Percentiles rank a stretch among this genome's conserved stretches.
phyloP scores from a whole-genome alignment of 2,113 vertebrate genomes.

The Dolichallabes microphthalmus region DNA sequence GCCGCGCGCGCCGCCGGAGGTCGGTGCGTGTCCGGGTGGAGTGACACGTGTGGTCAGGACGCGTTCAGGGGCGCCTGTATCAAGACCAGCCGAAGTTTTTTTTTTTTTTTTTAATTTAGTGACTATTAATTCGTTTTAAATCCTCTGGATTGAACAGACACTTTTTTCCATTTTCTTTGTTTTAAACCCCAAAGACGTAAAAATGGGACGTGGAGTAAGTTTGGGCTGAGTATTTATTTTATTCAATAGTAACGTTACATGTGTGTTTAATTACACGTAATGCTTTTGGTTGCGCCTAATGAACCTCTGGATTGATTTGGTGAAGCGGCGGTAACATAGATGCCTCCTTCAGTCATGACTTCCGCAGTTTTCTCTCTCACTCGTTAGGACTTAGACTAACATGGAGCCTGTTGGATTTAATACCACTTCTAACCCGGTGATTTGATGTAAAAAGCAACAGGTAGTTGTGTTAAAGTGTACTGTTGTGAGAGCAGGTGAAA shows the following conservation, averaged over 20 bases:
- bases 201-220: slow-evolving; percentile 80
- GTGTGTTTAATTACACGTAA: background rate
- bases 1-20: slow-evolving; percentile 45
- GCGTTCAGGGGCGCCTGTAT: slow-evolving; percentile 39
- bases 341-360: slow-evolving; percentile 24
- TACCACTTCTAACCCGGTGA: too few relatives aligned
- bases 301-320: background rate
- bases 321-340: background rate
- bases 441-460: slow-evolving; percentile 18
- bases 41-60: slow-evolving; percentile 64
- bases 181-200: slow-evolving; percentile 41
- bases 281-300: background rate
- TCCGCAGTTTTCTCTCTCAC: slow-evolving; percentile 23
- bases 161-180: slow-evolving; percentile 49
- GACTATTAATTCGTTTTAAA: slow-evolving; percentile 54
- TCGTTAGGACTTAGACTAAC: background rate
- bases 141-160: slow-evolving; percentile 40
- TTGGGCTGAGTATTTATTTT: background rate
- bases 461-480: background rate
- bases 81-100: slow-evolving; percentile 1
- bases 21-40: slow-evolving; percentile 60
- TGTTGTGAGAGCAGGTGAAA: background rate
- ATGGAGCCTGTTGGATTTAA: background rate
- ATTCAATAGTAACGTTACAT: background rate
- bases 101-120: slow-evolving; percentile 22